phyloP scores from a whole-genome alignment of 1,140 invertebrate species.

The Scaptomyza hsui region DNA sequence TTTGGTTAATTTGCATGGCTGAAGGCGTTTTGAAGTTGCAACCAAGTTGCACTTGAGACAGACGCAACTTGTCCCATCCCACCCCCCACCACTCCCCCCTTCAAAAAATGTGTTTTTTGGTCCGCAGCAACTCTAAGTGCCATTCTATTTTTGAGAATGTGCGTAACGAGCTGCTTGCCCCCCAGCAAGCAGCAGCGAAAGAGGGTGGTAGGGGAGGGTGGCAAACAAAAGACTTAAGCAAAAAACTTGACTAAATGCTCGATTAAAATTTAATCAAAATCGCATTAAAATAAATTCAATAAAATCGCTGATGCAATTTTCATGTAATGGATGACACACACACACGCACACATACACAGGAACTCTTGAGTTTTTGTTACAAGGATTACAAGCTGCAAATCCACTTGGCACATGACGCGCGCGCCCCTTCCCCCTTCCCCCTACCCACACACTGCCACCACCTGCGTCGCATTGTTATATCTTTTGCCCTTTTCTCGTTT shows the following conservation, averaged over 20 bases:
- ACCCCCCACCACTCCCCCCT: too few relatives aligned
- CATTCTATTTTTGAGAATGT: conserved; percentile 1
- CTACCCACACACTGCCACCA: not conserved
- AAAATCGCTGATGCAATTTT: conserved; percentile 60
- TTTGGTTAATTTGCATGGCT: conserved; percentile 47
- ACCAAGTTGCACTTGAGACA: conserved; percentile 45
- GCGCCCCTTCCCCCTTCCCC: conserved; percentile 1
- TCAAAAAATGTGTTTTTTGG: conserved; percentile 17
- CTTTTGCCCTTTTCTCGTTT: conserved; percentile 5
- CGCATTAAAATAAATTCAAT: conserved; percentile 40
- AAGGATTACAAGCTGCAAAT: conserved; percentile 70
- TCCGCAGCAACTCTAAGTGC: conserved; percentile 30
- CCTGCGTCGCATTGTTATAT: conserved; percentile 24
- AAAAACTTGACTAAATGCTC: conserved; percentile 37
- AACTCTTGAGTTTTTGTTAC: conserved; percentile 32
- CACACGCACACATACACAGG: not conserved
- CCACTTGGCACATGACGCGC: conserved; percentile 73
- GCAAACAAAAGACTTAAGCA: conserved; percentile 54
- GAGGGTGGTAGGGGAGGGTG: not conserved
- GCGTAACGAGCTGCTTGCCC: not conserved
- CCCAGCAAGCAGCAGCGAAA: not conserved
- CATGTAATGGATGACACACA: conserved; percentile 37
- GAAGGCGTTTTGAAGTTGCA: conserved; percentile 37
- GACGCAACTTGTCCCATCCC: conserved; percentile 29
- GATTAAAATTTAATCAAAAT: conserved; percentile 56